These are phyloP conservation scores for Hyperopisus bebe DNA, from an alignment of 2,113 vertebrate species.

Conservation along the genomic window DNA sequence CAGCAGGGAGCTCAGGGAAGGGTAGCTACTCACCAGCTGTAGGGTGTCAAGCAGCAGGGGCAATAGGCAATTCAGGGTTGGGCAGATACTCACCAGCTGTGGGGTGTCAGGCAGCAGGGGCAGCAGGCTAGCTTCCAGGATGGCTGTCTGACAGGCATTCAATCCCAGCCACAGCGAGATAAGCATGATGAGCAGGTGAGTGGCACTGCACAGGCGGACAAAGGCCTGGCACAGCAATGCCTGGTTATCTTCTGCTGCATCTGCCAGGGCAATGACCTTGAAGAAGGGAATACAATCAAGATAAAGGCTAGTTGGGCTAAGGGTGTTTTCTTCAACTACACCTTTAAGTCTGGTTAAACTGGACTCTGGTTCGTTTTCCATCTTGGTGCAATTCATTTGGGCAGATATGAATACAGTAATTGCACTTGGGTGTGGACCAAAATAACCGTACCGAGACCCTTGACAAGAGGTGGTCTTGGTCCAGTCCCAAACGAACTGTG, in stretches of 20 bases:
- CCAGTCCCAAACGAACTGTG: background rate
- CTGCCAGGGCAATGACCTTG: slow-evolving; percentile 85
- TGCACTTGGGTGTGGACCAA: background rate
- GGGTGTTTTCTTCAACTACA: background rate
- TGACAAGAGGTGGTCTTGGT: background rate
- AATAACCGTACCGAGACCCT: background rate
- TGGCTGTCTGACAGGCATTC: slow-evolving; percentile 65
- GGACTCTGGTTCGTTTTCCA: background rate
- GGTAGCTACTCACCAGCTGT: slow-evolving; percentile 70
- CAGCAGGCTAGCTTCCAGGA: slow-evolving; percentile 78
- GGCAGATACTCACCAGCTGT: slow-evolving; percentile 70
- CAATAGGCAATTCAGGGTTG: slow-evolving; percentile 17
- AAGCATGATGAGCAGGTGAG: slow-evolving; percentile 78
- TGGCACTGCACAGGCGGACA: slow-evolving; percentile 72
- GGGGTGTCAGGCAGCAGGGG: slow-evolving; percentile 73
- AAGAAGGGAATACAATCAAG: background rate
- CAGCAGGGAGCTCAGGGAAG: slow-evolving; percentile 39
- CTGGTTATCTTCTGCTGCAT: slow-evolving; percentile 79
- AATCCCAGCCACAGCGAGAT: slow-evolving; percentile 84
- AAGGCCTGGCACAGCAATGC: slow-evolving; percentile 70
- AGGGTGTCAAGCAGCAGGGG: slow-evolving; percentile 73
- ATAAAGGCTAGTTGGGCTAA: background rate
- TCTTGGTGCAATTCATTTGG: background rate
- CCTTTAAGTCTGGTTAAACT: background rate
- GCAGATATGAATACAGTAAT: background rate